A percentile compares a stretch with the other conserved stretches of the same genome.
These are phyloP conservation scores for Schizopygopsis malacanthus DNA, from an alignment of 2,797 vertebrate species.

Conservation along the genomic window DNA sequence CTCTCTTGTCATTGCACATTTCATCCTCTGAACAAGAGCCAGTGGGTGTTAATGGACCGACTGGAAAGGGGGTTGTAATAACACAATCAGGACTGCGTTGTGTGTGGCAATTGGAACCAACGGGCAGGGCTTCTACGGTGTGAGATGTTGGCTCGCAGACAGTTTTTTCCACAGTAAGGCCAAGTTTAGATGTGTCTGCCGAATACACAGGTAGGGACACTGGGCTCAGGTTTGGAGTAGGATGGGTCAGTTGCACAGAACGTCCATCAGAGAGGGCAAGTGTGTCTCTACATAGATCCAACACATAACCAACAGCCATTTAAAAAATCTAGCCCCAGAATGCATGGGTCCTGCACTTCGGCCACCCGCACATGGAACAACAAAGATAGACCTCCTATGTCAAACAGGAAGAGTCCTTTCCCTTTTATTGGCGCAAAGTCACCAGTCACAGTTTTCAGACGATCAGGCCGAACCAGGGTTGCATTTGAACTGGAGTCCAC, in stretches of 20 bases:
- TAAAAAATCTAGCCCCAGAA: constrained; percentile 9
- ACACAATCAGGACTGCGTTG: too few species aligned
- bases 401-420: not conserved
- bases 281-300: constrained; percentile 8
- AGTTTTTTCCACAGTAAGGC: not conserved
- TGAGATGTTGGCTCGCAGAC: too few species aligned
- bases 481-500: not conserved
- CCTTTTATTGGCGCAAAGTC: not conserved
- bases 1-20: too few species aligned
- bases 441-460: not conserved
- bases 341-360: constrained; percentile 6
- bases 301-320: not conserved
- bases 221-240: not conserved
- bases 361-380: not conserved
- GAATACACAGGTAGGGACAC: not conserved
- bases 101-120: too few species aligned
- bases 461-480: not conserved
- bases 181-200: too few species aligned
- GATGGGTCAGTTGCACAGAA: not conserved
- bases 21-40: too few species aligned
- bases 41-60: too few species aligned
- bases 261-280: constrained; percentile 8
- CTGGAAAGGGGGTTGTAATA: too few species aligned
- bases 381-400: not conserved
- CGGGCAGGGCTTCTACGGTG: too few species aligned